Percentiles rank a stretch among this genome's conserved stretches.
Evolutionary conservation across 2,113 vertebrate species (phyloP).

Genomic region (Silurus glanis): DNA sequence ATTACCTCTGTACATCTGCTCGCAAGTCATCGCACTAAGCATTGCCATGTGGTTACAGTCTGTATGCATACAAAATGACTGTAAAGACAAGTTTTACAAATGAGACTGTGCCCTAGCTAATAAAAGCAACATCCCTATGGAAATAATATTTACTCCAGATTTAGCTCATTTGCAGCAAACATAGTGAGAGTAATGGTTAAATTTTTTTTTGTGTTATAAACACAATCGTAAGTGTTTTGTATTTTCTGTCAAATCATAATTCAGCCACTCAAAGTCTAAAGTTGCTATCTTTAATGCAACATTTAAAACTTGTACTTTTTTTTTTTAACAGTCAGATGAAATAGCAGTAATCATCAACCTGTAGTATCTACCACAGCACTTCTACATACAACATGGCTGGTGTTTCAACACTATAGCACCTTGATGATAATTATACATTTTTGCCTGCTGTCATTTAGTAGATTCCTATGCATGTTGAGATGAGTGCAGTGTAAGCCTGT

Average conservation of each 20-base stretch:
- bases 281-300: not conserved
- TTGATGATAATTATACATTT: not conserved
- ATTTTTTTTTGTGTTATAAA: conserved; percentile 1
- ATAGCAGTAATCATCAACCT: not conserved
- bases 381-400: not conserved
- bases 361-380: not conserved
- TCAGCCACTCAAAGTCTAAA: not conserved
- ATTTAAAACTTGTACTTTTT: not conserved
- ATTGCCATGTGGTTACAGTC: conserved; percentile 38
- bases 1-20: conserved; percentile 41
- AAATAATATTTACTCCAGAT: conserved; percentile 17
- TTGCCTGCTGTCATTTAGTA: not conserved
- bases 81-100: conserved; percentile 44
- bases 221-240: not conserved
- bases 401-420: not conserved
- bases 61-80: conserved; percentile 22
- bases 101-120: conserved; percentile 31
- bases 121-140: conserved; percentile 31
- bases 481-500: not conserved
- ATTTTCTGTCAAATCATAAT: not conserved
- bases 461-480: not conserved
- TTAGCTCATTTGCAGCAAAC: conserved; percentile 27
- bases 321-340: not conserved
- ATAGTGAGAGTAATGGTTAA: not conserved
- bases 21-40: conserved; percentile 7